Percentiles rank a stretch among this genome's conserved stretches.
Conservation (phyloP, 2,797 vertebrate genomes). For the Podarcis siculus region DNA sequence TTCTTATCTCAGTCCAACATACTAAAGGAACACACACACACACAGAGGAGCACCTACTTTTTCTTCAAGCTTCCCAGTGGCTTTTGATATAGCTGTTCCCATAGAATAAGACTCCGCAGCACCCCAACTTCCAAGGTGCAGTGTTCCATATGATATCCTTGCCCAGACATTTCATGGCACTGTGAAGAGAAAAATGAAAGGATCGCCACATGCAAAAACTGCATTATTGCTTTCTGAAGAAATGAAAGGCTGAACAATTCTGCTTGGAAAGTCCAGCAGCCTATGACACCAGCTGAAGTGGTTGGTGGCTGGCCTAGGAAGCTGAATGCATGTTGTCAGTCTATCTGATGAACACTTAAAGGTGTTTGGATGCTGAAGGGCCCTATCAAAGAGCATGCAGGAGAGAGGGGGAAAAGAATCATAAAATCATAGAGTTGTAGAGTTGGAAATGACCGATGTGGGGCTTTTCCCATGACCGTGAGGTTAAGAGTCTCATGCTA, state of each 20-base stretch:
- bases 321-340: neutral
- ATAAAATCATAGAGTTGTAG: no score
- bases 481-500: no score
- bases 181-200: constrained; percentile 22
- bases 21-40: no score
- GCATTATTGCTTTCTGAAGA: neutral
- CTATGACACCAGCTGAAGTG: neutral
- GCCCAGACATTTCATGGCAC: neutral
- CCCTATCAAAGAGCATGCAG: neutral
- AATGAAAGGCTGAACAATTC: neutral
- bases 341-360: neutral
- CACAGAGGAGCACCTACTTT: no score
- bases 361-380: constrained; percentile 10
- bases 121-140: no score
- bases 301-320: neutral
- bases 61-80: no score
- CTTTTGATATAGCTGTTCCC: no score
- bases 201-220: neutral
- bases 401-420: fast-evolving
- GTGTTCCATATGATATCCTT: neutral
- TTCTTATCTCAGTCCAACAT: no score
- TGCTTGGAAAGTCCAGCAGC: constrained; percentile 2
- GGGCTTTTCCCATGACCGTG: no score
- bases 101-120: no score
- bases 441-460: no score